phyloP scores from a whole-genome alignment of 1,140 invertebrate genomes.

The Lordiphosa clarofinis region DNA sequence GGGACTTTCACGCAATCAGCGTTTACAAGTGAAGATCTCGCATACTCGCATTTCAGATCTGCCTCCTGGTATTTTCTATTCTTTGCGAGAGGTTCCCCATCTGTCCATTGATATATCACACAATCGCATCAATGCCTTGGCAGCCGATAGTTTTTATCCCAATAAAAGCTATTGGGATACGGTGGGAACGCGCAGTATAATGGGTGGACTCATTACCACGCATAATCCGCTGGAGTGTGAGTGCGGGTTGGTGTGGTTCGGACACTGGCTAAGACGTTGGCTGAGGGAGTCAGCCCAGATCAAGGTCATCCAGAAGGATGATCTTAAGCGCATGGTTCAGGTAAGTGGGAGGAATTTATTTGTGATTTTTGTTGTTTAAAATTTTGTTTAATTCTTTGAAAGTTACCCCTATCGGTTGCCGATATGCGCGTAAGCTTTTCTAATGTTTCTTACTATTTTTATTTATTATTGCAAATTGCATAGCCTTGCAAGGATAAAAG shows the following conservation, averaged over 20 bases:
- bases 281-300: slow-evolving; percentile 85
- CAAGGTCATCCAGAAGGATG: slow-evolving; percentile 79
- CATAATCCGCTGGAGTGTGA: slow-evolving; percentile 92
- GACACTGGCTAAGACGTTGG: slow-evolving; percentile 92
- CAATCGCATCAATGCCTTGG: slow-evolving; percentile 89
- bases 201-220: slow-evolving; percentile 90
- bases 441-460: slow-evolving; percentile 4
- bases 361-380: slow-evolving; percentile 6
- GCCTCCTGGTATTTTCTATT: slow-evolving; percentile 88
- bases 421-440: slow-evolving; percentile 76
- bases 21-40: slow-evolving; percentile 87
- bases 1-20: slow-evolving; percentile 83
- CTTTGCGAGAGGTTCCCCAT: slow-evolving; percentile 88
- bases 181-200: slow-evolving; percentile 84
- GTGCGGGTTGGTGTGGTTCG: slow-evolving; percentile 93
- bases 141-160: slow-evolving; percentile 90
- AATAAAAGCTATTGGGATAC: slow-evolving; percentile 91
- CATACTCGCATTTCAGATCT: slow-evolving; percentile 87
- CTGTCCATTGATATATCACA: slow-evolving; percentile 90
- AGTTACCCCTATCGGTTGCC: slow-evolving; percentile 71
- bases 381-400: slow-evolving; percentile 45
- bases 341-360: slow-evolving; percentile 33
- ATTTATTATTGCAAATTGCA: not conserved
- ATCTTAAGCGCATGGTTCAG: slow-evolving; percentile 77
- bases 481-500: not conserved